Evolutionary conservation across 1,140 invertebrate species (phyloP).

Genomic region (Caenorhabditis briggsae): DNA sequence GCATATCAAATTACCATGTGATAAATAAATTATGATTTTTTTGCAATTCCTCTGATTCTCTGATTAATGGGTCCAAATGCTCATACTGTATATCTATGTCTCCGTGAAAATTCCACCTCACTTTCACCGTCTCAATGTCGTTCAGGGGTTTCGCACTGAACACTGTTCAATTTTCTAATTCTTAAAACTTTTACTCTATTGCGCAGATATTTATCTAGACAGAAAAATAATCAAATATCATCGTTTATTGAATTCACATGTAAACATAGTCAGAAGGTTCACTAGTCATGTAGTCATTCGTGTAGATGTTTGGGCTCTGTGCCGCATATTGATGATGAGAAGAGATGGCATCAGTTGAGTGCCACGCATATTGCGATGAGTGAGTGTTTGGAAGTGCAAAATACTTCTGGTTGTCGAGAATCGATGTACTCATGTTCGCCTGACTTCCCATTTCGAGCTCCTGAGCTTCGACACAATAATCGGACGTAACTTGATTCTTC

Average conservation of each 20-base stretch:
- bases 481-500: not conserved
- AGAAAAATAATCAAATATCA: not conserved
- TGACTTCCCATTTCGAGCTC: not conserved
- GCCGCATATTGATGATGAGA: conserved; percentile 36
- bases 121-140: too few species aligned
- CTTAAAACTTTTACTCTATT: too few species aligned
- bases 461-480: conserved; percentile 1
- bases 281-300: conserved; percentile 29
- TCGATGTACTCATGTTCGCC: not conserved
- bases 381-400: conserved; percentile 1
- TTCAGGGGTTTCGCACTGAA: too few species aligned
- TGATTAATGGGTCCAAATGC: too few species aligned
- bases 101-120: too few species aligned
- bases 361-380: conserved; percentile 18
- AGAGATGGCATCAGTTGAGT: not conserved
- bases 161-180: too few species aligned
- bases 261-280: conserved; percentile 37
- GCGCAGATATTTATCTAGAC: too few species aligned
- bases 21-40: not conserved
- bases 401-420: conserved; percentile 31
- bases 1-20: conserved; percentile 33
- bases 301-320: conserved; percentile 36
- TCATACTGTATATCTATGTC: too few species aligned
- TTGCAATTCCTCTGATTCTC: too few species aligned
- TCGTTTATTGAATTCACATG: not conserved